Evolutionary conservation across 2,113 vertebrate species (phyloP), one percentile per base, ranked within the genome.

Genomic region (Phaethon lepturus): DNA sequence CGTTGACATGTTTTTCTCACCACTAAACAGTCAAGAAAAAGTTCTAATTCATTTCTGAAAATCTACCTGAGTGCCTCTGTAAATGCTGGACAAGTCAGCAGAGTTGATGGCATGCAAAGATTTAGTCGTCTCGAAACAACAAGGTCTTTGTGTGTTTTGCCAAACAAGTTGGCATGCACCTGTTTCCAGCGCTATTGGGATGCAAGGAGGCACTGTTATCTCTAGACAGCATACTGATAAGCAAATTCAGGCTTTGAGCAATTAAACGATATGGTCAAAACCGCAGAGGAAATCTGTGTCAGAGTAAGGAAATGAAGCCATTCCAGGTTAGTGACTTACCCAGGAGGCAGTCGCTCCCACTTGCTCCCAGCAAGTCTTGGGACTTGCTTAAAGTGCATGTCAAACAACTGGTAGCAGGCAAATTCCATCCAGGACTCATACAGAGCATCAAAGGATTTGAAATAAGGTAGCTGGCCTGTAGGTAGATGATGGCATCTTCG

Each of bases 271-370:
- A 55, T 6, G 19, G 67, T 44, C 76, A 95, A 78, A 95, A 50
- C 40, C 50, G 7, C 66, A 95, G 35, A 91, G 83, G 56, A 96
- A 95, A 94, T 64, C 40, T n/a, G 24, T 84, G 68, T 64, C 71
- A 74, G 62, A 92, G 67, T 42, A n/a, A 83, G 77, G 80, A 97
- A 81, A 47, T 63, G 60, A 95, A 95, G 87, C 23, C 78, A 83
- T 53, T 40, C 74, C 59, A 93, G 92, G 75, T 60, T 86, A 93
- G 25, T 31, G 53, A 58, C 62, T 96, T 67, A 66, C 8, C 73
- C 63, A 53, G 24, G 75, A 86, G 72, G 33, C 19, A 86, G 77
- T 25, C 40, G 53, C 17, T 85, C 80, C 49, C 50, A 38, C 47
- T 64, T 31, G 50, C 59, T 86, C 40, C 16, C 69, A 86, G 55